Base-by-base conservation (phyloP, 2,113 vertebrate species). In the Perca flavescens region DNA sequence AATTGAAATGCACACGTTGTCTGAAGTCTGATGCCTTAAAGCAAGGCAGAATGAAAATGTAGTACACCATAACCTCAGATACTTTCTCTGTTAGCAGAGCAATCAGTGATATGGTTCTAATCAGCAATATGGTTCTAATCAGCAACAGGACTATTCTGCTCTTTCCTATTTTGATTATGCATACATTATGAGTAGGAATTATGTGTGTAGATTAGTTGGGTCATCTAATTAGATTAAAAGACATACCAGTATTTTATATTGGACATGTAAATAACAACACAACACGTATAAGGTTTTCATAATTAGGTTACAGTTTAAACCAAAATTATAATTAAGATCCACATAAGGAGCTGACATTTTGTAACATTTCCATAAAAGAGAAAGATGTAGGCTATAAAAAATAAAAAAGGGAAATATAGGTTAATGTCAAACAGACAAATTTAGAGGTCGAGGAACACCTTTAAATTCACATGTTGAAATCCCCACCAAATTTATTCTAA, bases 1-100 rank as follows among this genome's bases (percentile, higher is more conserved):
- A 91, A 92, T 92, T 94, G 90, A 92, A 89, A 93, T 91, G 88
- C 89, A 91, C 82, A 86, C 15, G 8, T 87, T 77, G 82, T 91
- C 86, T 82, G 81, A 84, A 77, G 86, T 72, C 80, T 86, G 81
- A 69, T 17, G 50, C 73, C 66, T 86, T 86, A 57, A 53, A 69
- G 82, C 73, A 62, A 34, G 10, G 70, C 52, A 75, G 76, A 76
- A 47, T 43, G 40, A 76, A 88, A 83, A 91, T 85, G 67, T 69
- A 79, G 71, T 73, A 67, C 82, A 81, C 73, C 74, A 75, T 78
- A 67, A 83, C 69, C 84, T 74, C 40, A 63, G 58, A 82, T 61
- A 57, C 40, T 52, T 62, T 40, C 31, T 46, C 16, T 2, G 64
- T 50, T 60, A 78, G 76, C 52, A 52, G 22, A 73, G 78, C 74